Evolutionary conservation across 2,797 vertebrate genomes (phyloP).

Genomic region (Leptoclinus maculatus): DNA sequence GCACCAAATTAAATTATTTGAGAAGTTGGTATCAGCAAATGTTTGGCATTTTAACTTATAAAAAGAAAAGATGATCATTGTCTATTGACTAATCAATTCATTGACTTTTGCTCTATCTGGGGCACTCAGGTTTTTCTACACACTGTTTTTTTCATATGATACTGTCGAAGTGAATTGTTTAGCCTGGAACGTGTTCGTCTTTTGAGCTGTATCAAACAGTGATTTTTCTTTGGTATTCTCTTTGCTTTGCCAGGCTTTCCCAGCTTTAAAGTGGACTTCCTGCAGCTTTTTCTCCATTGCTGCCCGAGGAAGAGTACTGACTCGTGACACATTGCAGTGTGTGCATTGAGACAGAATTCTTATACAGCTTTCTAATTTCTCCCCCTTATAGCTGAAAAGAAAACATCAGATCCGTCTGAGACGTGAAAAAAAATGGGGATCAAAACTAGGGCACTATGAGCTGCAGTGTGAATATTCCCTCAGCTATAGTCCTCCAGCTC

Average conservation of each 20-base stretch:
- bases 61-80: background rate
- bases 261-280: constrained; percentile 16
- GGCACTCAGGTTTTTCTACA: background rate
- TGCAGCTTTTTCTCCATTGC: background rate
- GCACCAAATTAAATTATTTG: background rate
- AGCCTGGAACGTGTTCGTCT: background rate
- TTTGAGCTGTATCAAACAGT: background rate
- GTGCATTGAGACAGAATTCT: constrained; percentile 16
- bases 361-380: constrained; percentile 31
- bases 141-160: no score
- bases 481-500: constrained; percentile 76
- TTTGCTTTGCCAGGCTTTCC: constrained; percentile 1
- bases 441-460: constrained; percentile 50
- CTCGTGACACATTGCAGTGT: background rate
- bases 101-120: background rate
- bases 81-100: background rate
- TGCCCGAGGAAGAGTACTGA: constrained; percentile 21
- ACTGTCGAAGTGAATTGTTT: background rate
- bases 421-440: constrained; percentile 25
- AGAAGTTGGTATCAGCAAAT: no score
- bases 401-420: constrained; percentile 44
- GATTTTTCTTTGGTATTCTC: constrained; percentile 5
- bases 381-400: constrained; percentile 24
- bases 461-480: constrained; percentile 46
- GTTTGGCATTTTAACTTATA: no score